phyloP scores from a whole-genome alignment of 2,888 invertebrate species.

The Rapana venosa region DNA sequence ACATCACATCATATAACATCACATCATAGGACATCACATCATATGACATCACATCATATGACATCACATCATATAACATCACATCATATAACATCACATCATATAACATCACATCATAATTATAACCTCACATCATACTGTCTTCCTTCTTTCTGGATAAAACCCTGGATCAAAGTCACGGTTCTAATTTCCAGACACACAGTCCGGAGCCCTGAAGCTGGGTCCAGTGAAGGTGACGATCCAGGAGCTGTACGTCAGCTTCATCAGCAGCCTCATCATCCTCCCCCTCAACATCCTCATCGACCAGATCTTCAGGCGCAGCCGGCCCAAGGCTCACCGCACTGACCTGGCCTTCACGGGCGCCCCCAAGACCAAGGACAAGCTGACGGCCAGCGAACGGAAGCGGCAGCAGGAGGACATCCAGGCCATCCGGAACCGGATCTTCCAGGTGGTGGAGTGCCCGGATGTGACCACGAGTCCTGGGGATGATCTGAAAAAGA shows the following conservation, averaged over 20 bases:
- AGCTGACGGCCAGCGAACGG: not conserved
- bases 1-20: too few relatives aligned
- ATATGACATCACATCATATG: too few relatives aligned
- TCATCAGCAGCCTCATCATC: slow-evolving; percentile 68
- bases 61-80: too few relatives aligned
- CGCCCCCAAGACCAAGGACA: not conserved
- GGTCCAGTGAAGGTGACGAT: slow-evolving; percentile 61
- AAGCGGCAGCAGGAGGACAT: slow-evolving; percentile 11
- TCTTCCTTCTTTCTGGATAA: too few relatives aligned
- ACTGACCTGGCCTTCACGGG: slow-evolving; percentile 54
- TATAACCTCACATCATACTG: too few relatives aligned
- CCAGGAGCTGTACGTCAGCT: slow-evolving; percentile 61
- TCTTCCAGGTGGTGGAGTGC: slow-evolving; percentile 4
- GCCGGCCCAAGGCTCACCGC: slow-evolving; percentile 57
- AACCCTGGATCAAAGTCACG: not conserved
- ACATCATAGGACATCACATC: too few relatives aligned
- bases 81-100: too few relatives aligned
- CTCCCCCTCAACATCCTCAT: slow-evolving; percentile 75
- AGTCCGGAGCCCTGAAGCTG: slow-evolving; percentile 39
- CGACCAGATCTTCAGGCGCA: slow-evolving; percentile 77
- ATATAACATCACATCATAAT: too few relatives aligned
- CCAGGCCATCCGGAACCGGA: not conserved
- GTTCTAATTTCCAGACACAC: not conserved
- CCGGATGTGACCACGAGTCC: not conserved
- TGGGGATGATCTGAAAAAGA: not conserved